phyloP scores from a whole-genome alignment of 2,797 vertebrate genomes.

The Geotrypetes seraphini region DNA sequence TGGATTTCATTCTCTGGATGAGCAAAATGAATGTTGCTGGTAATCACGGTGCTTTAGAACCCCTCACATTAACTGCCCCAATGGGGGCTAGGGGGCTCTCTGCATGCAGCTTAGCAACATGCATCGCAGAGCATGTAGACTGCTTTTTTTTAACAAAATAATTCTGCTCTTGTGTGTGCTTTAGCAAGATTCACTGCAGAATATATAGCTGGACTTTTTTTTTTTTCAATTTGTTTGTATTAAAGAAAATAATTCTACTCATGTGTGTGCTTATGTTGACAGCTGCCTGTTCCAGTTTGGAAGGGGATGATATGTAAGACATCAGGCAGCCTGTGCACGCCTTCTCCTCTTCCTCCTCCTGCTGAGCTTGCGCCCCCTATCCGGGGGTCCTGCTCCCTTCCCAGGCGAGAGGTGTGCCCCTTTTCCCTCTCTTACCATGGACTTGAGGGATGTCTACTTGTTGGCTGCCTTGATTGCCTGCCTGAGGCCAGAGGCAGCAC shows the following conservation, averaged over 20 bases:
- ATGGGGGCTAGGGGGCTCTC: too few species aligned
- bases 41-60: slow-evolving; percentile 33
- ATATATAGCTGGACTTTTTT: too few species aligned
- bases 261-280: slow-evolving; percentile 81
- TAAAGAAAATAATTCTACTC: slow-evolving; percentile 57
- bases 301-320: slow-evolving; percentile 71
- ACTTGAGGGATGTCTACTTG: slow-evolving; percentile 99
- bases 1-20: slow-evolving; percentile 24
- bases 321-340: slow-evolving; percentile 61
- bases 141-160: too few species aligned
- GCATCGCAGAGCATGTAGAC: slow-evolving; percentile 19
- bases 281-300: slow-evolving; percentile 70
- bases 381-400: slow-evolving; percentile 55
- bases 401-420: slow-evolving; percentile 63
- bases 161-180: slow-evolving; percentile 40
- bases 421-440: slow-evolving; percentile 91
- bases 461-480: slow-evolving; percentile 88
- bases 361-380: slow-evolving; percentile 44
- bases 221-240: too few species aligned
- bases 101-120: slow-evolving; percentile 30
- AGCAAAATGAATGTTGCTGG: slow-evolving; percentile 22
- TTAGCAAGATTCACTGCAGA: slow-evolving; percentile 20
- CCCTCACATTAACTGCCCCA: too few species aligned
- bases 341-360: too few species aligned
- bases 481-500: slow-evolving; percentile 89